Evolutionary conservation across 2,888 invertebrate species (phyloP), one percentile per base, ranked within the genome.

Genomic region (Melangyna quadrimaculata): DNA sequence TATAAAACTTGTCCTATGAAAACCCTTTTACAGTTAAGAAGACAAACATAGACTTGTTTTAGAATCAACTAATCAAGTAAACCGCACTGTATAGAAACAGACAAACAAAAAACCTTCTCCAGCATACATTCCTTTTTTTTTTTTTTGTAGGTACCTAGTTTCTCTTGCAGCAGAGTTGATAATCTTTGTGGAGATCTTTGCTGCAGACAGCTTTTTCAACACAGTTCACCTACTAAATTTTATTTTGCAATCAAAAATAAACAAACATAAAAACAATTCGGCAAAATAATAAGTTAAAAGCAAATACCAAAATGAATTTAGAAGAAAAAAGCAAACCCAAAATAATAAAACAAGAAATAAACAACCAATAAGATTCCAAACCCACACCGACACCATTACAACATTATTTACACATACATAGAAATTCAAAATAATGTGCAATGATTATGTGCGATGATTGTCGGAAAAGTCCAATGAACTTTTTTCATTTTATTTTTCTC

Each of bases 391-490:
- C 65, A 67, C 45, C 2, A 10, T 19, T n/a, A 32, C 19, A 22
- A 22, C 4, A 32, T 55, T 27, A 29, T 55, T 65, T 27, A 48
- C 6, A 40, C 55, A 59, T 14, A 71, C 65, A 48, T 19, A 32
- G 12, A 53, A 48, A 80, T 61, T 53, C 43, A 63, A 17, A 45
- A 51, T 51, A 59, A 48, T 77, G 63, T 45, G 75, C 70, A 37
- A 63, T 59, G 72, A 77, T 65, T 65, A 65, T n/a, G n/a, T n/a
- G n/a, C n/a, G n/a, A n/a, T n/a, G n/a, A n/a, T 65, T 63, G 73
- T 80, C 86, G 86, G 86, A 86, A 86, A 86, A 86, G 86, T 86
- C 86, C 86, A 86, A 55, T 86, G 86, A 86, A 86, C 86, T 86
- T 86, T 86, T 86, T 78, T 81, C 86, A 80, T 72, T 84, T 71